These are phyloP conservation scores for Speoplatyrhinus poulsoni DNA, from an alignment of 2,113 vertebrate genomes.

Conservation along the genomic window DNA sequence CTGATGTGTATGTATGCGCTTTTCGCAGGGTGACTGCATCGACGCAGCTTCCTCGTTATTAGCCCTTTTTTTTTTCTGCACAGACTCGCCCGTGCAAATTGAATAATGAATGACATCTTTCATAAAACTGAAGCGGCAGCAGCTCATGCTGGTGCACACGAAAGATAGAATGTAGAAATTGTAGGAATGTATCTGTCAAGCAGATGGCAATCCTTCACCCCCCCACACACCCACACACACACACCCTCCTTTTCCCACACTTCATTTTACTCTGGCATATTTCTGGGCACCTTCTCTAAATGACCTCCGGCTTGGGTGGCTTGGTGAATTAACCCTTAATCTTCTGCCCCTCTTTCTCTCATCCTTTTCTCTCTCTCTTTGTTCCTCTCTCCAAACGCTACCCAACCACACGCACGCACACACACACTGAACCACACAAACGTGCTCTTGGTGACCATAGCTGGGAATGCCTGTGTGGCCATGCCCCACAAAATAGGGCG, in stretches of 20 bases:
- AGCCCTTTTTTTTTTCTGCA: conserved; percentile 10
- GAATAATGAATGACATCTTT: conserved; percentile 14
- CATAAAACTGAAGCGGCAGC: conserved; percentile 12
- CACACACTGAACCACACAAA: conserved; percentile 41
- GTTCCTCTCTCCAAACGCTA: conserved; percentile 47
- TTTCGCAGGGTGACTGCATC: conserved; percentile 21
- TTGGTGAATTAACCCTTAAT: conserved; percentile 90
- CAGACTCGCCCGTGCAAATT: conserved; percentile 14
- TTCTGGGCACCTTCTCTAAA: conserved; percentile 77
- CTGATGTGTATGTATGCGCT: conserved; percentile 44
- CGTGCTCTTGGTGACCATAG: conserved; percentile 83
- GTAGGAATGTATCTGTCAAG: no score
- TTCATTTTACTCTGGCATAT: conserved; percentile 71
- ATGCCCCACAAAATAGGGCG: conserved; percentile 99
- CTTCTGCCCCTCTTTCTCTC: conserved; percentile 87
- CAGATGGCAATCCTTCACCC: no score
- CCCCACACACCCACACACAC: background rate
- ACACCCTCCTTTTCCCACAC: conserved; percentile 69
- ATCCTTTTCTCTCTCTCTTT: conserved; percentile 75
- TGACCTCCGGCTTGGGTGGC: conserved; percentile 86
- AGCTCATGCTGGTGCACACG: background rate
- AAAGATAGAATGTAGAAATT: no score
- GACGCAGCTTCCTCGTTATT: conserved; percentile 17
- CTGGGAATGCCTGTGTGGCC: conserved; percentile 99
- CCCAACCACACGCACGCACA: conserved; percentile 18